These are phyloP conservation scores for Astyanax mexicanus DNA, from an alignment of 2,797 vertebrate species.

Conservation along the genomic window DNA sequence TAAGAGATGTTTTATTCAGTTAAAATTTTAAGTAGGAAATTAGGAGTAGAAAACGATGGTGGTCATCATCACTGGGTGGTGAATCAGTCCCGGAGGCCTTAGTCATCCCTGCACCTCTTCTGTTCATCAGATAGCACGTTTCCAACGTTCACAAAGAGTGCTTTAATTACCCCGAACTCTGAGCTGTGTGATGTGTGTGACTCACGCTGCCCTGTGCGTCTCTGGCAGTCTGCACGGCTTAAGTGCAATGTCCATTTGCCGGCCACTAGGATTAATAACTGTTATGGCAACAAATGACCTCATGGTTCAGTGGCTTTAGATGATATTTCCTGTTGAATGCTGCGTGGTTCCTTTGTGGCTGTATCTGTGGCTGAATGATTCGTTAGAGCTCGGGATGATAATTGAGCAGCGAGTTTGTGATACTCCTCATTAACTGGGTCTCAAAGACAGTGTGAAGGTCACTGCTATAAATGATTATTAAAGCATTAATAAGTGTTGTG, in stretches of 20 bases:
- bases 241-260: constrained; percentile 60
- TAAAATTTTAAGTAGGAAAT: neutral
- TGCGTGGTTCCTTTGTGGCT: constrained; percentile 74
- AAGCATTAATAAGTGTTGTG: no score
- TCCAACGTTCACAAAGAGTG: constrained; percentile 30
- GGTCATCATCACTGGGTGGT: neutral
- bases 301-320: constrained; percentile 73
- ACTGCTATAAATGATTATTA: neutral
- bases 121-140: constrained; percentile 6
- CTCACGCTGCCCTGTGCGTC: constrained; percentile 41
- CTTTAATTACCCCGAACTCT: constrained; percentile 49
- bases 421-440: constrained; percentile 57
- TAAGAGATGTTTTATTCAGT: neutral
- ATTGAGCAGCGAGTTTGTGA: constrained; percentile 70
- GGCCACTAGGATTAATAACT: constrained; percentile 77
- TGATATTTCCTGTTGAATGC: constrained; percentile 75
- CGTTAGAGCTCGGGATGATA: constrained; percentile 62
- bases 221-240: constrained; percentile 46
- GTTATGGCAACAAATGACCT: constrained; percentile 81
- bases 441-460: neutral
- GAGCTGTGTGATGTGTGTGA: constrained; percentile 30
- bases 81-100: neutral
- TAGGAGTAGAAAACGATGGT: neutral
- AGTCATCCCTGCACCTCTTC: constrained; percentile 11
- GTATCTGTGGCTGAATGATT: constrained; percentile 58